Evolutionary conservation across 2,888 invertebrate species (phyloP).

Genomic region (Athalia rosae): DNA sequence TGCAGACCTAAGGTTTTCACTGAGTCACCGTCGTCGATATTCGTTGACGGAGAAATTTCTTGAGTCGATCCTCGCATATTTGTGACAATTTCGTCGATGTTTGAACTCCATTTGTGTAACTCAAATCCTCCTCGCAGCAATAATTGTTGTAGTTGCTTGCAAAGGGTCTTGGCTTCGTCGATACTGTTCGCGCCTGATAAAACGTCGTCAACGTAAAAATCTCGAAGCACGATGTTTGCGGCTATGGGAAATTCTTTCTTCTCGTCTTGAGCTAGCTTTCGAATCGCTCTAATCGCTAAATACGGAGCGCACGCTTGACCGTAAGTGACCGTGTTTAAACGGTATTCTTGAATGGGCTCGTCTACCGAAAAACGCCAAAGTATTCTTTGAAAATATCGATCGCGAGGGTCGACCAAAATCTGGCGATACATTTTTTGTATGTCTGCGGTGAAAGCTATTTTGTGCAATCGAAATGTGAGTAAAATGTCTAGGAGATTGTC

Average conservation of each 20-base stretch:
- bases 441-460: constrained; percentile 54
- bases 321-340: constrained; percentile 54
- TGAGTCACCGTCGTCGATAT: background rate
- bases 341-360: constrained; percentile 48
- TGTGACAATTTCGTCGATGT: too few relatives aligned
- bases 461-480: constrained; percentile 54
- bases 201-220: constrained; percentile 21
- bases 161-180: background rate
- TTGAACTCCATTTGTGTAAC: constrained; percentile 3
- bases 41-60: background rate
- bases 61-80: background rate
- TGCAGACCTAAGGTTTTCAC: background rate
- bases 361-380: constrained; percentile 54
- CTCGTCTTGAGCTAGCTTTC: constrained; percentile 53
- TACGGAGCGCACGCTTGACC: constrained; percentile 56
- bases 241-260: constrained; percentile 27
- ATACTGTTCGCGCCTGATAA: background rate
- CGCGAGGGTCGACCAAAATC: constrained; percentile 47
- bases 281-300: constrained; percentile 53
- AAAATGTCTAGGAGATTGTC: constrained; percentile 52
- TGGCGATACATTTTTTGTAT: constrained; percentile 59
- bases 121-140: background rate
- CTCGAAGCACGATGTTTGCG: background rate
- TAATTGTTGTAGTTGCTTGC: background rate
- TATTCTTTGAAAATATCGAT: constrained; percentile 54